Evolutionary conservation across 2,113 vertebrate species (phyloP).

Genomic region (Ageneiosus marmoratus): DNA sequence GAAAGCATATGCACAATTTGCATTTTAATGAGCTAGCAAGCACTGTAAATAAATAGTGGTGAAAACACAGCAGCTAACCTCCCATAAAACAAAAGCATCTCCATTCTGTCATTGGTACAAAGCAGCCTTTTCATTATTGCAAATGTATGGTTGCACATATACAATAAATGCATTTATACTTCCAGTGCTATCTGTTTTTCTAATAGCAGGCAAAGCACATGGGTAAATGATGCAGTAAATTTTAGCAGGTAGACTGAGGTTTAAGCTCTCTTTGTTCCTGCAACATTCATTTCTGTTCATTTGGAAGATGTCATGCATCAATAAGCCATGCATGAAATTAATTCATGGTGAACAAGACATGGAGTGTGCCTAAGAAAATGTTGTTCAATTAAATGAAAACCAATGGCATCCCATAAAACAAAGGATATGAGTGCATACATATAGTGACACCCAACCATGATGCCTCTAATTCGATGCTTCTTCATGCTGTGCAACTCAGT

Average conservation of each 20-base stretch:
- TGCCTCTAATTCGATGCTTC: slow-evolving; percentile 64
- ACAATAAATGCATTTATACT: slow-evolving; percentile 26
- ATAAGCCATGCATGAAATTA: slow-evolving; percentile 71
- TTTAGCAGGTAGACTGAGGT: slow-evolving; percentile 19
- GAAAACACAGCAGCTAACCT: slow-evolving; percentile 42
- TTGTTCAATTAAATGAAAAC: slow-evolving; percentile 77
- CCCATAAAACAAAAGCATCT: slow-evolving; percentile 55
- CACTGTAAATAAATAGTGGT: slow-evolving; percentile 69
- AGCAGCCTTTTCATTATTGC: slow-evolving; percentile 53
- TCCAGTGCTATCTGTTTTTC: slow-evolving; percentile 18
- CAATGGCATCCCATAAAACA: slow-evolving; percentile 72
- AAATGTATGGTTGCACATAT: slow-evolving; percentile 43
- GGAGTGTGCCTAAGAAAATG: slow-evolving; percentile 69
- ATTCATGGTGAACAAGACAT: slow-evolving; percentile 67
- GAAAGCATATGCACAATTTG: slow-evolving; percentile 75
- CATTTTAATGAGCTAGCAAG: slow-evolving; percentile 74
- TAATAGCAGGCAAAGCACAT: slow-evolving; percentile 10
- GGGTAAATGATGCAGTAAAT: slow-evolving; percentile 12
- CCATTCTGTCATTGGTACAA: slow-evolving; percentile 52
- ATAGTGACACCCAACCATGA: slow-evolving; percentile 68
- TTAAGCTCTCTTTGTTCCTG: slow-evolving; percentile 50
- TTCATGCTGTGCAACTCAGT: slow-evolving; percentile 76
- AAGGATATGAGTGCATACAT: slow-evolving; percentile 70
- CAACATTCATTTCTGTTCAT: slow-evolving; percentile 56
- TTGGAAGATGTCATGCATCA: slow-evolving; percentile 68